These are phyloP conservation scores for Heteropelma amictum DNA, from an alignment of 2,888 invertebrate genomes.

Conservation along the genomic window DNA sequence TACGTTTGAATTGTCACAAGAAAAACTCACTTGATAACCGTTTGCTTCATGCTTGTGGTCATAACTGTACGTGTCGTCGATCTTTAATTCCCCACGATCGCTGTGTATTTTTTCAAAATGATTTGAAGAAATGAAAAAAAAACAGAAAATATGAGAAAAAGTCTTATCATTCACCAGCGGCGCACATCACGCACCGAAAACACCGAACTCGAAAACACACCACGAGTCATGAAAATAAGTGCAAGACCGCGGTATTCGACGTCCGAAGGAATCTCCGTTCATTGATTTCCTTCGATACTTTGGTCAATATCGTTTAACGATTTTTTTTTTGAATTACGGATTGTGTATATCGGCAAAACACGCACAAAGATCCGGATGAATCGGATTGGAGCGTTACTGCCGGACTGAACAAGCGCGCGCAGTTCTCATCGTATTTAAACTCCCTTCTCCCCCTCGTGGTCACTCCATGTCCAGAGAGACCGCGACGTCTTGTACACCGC, in stretches of 20 bases:
- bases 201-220: slow-evolving; percentile 25
- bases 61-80: slow-evolving; percentile 65
- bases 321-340: not conserved
- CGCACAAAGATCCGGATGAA: slow-evolving; percentile 64
- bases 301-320: not conserved
- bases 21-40: slow-evolving; percentile 80
- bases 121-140: not conserved
- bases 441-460: slow-evolving; percentile 72
- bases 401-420: slow-evolving; percentile 77
- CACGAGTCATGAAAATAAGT: not conserved
- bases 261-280: not conserved
- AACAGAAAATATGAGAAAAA: too few relatives aligned
- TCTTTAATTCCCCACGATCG: slow-evolving; percentile 14
- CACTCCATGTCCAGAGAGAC: slow-evolving; percentile 34
- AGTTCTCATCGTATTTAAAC: slow-evolving; percentile 76
- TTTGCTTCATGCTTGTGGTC: slow-evolving; percentile 80
- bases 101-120: not conserved
- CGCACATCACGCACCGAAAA: slow-evolving; percentile 61
- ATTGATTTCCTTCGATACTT: not conserved
- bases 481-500: slow-evolving; percentile 20
- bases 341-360: slow-evolving; percentile 41
- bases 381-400: slow-evolving; percentile 73
- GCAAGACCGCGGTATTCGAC: not conserved
- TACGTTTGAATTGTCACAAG: too few relatives aligned
- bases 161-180: slow-evolving; percentile 56